phyloP scores from a whole-genome alignment of 1,140 invertebrate species.

The Rhynchophorus ferrugineus region DNA sequence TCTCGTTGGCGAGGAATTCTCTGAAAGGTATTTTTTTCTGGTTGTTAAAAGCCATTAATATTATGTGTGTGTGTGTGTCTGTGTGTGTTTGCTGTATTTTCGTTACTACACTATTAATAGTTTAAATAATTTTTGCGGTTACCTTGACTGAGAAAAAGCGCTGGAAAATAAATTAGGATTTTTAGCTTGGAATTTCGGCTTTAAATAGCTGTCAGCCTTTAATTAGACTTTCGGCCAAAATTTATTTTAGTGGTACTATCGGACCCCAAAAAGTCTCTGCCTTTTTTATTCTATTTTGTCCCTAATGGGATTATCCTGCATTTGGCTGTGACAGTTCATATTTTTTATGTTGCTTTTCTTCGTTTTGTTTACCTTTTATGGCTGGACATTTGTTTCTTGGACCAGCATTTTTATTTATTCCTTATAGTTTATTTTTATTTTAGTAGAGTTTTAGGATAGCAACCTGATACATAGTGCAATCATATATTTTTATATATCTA shows the following conservation, averaged over 20 bases:
- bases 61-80: background rate
- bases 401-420: conserved; percentile 5
- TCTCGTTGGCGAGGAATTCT: background rate
- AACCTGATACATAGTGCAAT: too few relatives aligned
- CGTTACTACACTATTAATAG: background rate
- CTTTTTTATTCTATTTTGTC: conserved; percentile 12
- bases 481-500: too few relatives aligned
- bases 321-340: conserved; percentile 24
- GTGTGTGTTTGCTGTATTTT: background rate
- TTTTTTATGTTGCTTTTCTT: conserved; percentile 10
- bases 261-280: conserved; percentile 1
- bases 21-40: too few relatives aligned
- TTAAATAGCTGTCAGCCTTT: conserved; percentile 12
- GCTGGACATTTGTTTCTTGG: conserved; percentile 18
- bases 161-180: conserved; percentile 2
- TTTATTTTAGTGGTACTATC: conserved; percentile 21
- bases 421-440: background rate
- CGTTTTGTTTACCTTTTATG: background rate
- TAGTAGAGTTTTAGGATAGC: too few relatives aligned
- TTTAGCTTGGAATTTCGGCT: conserved; percentile 9
- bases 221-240: conserved; percentile 17
- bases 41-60: too few relatives aligned
- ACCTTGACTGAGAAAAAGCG: conserved; percentile 4
- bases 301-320: conserved; percentile 22
- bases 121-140: background rate